A percentile compares a stretch with the other conserved stretches of the same genome.
phyloP scores from a whole-genome alignment of 2,797 vertebrate genomes.

The Trichosurus vulpecula region DNA sequence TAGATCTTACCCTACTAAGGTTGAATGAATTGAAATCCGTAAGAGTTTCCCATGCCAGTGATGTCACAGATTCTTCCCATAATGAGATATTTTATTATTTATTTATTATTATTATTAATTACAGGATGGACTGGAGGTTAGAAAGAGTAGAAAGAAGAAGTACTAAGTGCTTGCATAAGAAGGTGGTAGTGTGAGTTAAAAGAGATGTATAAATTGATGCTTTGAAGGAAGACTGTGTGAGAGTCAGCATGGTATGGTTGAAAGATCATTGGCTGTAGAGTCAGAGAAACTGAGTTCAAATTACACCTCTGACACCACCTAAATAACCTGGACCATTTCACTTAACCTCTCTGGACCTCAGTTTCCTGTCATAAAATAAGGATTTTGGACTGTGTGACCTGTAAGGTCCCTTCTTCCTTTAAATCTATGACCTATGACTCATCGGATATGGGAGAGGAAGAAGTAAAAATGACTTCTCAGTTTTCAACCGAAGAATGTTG shows the following conservation, averaged over 20 bases:
- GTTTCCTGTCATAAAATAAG: background rate
- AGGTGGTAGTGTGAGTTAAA: background rate
- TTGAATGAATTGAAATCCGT: background rate
- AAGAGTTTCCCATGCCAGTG: background rate
- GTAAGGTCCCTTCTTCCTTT: background rate
- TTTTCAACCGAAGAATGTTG: background rate
- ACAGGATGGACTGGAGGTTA: background rate
- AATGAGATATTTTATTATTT: background rate
- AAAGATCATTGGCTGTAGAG: background rate
- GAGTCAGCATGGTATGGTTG: background rate
- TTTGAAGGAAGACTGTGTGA: background rate
- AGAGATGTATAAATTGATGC: background rate
- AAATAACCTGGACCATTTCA: background rate
- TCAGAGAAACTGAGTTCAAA: background rate
- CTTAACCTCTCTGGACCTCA: background rate
- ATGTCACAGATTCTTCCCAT: background rate
- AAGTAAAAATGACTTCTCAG: background rate
- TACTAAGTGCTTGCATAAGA: background rate
- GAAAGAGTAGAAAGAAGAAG: background rate
- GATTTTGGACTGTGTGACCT: background rate
- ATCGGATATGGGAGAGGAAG: background rate
- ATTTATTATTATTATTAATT: background rate
- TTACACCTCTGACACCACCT: background rate
- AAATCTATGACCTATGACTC: background rate
- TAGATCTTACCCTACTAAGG: background rate